phyloP scores from a whole-genome alignment of 2,113 vertebrate species.

The Oryzias celebensis region DNA sequence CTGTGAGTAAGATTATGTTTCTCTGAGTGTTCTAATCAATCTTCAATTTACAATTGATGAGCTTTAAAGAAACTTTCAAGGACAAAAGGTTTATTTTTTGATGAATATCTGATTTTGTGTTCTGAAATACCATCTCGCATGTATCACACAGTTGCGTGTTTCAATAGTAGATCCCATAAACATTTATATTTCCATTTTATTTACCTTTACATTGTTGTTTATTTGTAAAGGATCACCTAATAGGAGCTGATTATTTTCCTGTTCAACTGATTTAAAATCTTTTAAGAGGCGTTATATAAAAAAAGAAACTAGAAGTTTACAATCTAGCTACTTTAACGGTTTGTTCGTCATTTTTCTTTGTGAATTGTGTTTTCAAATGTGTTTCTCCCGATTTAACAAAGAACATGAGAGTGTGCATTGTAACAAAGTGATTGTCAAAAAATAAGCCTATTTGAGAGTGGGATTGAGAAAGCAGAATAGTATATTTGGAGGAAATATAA shows the following conservation, averaged over 20 bases:
- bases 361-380: too few species aligned
- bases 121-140: background rate
- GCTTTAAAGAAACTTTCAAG: background rate
- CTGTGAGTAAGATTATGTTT: too few species aligned
- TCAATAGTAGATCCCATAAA: background rate
- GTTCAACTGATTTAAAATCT: background rate
- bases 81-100: background rate
- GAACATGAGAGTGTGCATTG: too few species aligned
- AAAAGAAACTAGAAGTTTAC: background rate
- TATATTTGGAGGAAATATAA: too few species aligned
- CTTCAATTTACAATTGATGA: background rate
- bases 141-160: background rate
- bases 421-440: too few species aligned
- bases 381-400: too few species aligned
- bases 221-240: background rate
- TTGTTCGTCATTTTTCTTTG: too few species aligned
- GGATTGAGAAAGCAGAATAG: too few species aligned
- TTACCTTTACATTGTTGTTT: background rate
- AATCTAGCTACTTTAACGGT: background rate
- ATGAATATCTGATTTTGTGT: slow-evolving; percentile 1
- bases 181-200: background rate
- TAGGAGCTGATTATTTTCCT: slow-evolving; percentile 6
- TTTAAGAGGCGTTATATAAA: background rate
- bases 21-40: too few species aligned
- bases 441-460: too few species aligned